phyloP scores from a whole-genome alignment of 2,113 vertebrate genomes.

The Eira barbara region DNA sequence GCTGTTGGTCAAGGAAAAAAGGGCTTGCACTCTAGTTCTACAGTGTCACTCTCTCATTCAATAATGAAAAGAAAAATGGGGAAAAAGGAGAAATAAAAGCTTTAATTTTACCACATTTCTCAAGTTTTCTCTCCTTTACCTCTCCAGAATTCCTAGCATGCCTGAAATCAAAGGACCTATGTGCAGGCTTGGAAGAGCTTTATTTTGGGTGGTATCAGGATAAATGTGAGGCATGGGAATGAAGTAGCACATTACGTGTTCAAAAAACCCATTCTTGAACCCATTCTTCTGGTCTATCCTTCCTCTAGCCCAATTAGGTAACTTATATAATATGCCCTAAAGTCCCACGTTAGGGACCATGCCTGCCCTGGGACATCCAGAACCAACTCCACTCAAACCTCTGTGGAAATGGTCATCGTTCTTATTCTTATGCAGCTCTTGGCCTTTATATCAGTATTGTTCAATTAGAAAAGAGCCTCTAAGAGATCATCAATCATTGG shows the following conservation, averaged over 20 bases:
- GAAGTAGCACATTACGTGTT: background rate
- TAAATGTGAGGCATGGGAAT: background rate
- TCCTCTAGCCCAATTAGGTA: background rate
- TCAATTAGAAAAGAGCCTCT: conserved; percentile 46
- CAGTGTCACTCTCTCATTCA: background rate
- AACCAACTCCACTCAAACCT: background rate
- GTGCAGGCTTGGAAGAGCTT: background rate
- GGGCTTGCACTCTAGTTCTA: background rate
- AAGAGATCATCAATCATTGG: conserved; percentile 40
- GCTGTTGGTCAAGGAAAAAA: background rate
- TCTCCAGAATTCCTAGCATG: background rate
- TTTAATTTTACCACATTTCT: conserved; percentile 30
- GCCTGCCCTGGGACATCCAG: background rate
- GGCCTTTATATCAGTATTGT: conserved; percentile 25
- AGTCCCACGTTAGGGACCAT: background rate
- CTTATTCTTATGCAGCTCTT: conserved; percentile 24
- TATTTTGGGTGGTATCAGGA: background rate
- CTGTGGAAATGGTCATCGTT: background rate
- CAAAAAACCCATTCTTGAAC: background rate
- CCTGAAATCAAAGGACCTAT: background rate
- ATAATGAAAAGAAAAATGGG: conserved; percentile 5
- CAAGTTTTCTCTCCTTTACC: background rate
- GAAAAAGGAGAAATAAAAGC: background rate
- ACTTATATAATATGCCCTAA: background rate
- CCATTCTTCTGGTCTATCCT: background rate